These are phyloP conservation scores for Eriocheir sinensis DNA, from an alignment of 1,140 invertebrate genomes.

Conservation along the genomic window DNA sequence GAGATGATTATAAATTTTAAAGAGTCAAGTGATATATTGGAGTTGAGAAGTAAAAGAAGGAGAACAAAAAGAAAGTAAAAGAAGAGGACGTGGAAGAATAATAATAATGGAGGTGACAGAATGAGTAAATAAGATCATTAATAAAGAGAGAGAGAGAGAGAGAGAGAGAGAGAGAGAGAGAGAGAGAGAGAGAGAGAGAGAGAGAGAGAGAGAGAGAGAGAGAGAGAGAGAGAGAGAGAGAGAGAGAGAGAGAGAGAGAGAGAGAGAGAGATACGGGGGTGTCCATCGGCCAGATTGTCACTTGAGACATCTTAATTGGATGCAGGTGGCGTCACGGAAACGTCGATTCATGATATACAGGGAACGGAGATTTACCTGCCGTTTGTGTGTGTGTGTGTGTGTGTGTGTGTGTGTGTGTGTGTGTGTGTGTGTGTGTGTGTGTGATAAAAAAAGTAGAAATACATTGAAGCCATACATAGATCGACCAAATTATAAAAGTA, in stretches of 20 bases:
- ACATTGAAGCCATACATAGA: no score
- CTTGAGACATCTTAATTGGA: not conserved
- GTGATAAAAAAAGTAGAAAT: no score
- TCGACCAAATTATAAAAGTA: no score
- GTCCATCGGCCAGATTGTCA: constrained; percentile 1
- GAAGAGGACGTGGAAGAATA: no score
- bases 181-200: not conserved
- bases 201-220: constrained; percentile 20
- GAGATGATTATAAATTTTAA: no score
- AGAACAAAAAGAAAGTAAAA: no score
- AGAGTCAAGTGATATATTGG: no score
- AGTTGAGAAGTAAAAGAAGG: no score
- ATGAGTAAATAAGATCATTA: no score
- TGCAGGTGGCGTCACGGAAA: not conserved
- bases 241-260: constrained; percentile 24
- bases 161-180: not conserved
- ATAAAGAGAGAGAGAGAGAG: no score
- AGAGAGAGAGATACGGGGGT: constrained; percentile 18
- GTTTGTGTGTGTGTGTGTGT: no score
- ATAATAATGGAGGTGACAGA: no score
- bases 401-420: not conserved
- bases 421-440: not conserved
- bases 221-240: constrained; percentile 22
- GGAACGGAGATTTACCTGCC: not conserved
- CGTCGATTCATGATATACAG: not conserved